Evolutionary conservation across 2,797 vertebrate species (phyloP).

Genomic region (Hypotaenidia okinawae): DNA sequence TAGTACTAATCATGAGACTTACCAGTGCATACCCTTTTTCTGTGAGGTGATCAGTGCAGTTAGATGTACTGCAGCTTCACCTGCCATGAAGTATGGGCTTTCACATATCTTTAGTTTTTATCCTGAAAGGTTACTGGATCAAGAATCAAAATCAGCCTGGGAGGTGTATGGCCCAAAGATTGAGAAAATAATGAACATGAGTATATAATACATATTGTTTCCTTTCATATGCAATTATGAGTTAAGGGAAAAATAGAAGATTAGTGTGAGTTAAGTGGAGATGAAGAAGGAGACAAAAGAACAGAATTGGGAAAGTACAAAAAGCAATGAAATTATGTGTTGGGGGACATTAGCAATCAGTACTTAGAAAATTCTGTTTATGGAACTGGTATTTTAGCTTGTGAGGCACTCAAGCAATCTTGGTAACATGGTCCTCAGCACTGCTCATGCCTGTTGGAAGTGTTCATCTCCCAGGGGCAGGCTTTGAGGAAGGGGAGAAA

Average conservation of each 20-base stretch:
- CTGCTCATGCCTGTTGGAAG: rapidly evolving
- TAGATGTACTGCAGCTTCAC: not conserved
- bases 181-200: not conserved
- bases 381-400: not conserved
- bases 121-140: not conserved
- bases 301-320: not conserved
- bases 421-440: rapidly evolving
- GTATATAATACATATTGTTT: not conserved
- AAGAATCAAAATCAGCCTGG: not conserved
- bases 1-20: not conserved
- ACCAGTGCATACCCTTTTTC: not conserved
- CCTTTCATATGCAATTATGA: not conserved
- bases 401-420: rapidly evolving
- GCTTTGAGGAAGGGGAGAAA: not conserved
- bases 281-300: not conserved
- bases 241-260: not conserved
- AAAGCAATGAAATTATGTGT: not conserved
- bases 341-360: not conserved
- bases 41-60: not conserved
- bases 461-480: rapidly evolving
- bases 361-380: not conserved
- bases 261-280: not conserved
- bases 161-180: not conserved
- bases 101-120: not conserved
- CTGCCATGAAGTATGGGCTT: not conserved